phyloP scores from a whole-genome alignment of 2,888 invertebrate genomes.

The Corbicula japonica region DNA sequence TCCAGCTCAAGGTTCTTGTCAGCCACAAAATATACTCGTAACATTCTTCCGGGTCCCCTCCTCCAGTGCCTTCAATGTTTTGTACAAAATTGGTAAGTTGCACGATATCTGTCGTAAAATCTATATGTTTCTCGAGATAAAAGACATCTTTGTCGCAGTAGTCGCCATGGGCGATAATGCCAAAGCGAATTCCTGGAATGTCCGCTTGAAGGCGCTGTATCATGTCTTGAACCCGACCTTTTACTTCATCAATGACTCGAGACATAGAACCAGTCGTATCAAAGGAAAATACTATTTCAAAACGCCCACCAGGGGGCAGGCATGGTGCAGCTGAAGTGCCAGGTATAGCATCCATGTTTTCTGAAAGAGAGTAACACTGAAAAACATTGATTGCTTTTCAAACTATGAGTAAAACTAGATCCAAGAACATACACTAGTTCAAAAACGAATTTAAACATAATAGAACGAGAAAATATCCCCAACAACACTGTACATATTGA shows the following conservation, averaged over 20 bases:
- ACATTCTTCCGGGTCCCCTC: slow-evolving; percentile 83
- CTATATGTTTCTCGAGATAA: slow-evolving; percentile 81
- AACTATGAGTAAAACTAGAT: no score
- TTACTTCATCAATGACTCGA: slow-evolving; percentile 77
- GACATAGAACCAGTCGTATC: slow-evolving; percentile 84
- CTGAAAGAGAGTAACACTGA: no score
- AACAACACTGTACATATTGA: no score
- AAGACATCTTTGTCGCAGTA: slow-evolving; percentile 80
- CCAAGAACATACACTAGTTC: no score
- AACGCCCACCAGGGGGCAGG: slow-evolving; percentile 72
- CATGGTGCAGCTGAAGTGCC: slow-evolving; percentile 19
- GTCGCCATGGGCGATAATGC: slow-evolving; percentile 84
- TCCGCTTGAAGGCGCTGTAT: slow-evolving; percentile 82
- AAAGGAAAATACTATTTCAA: slow-evolving; percentile 81
- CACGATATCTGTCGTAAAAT: slow-evolving; percentile 76
- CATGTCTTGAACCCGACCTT: slow-evolving; percentile 78
- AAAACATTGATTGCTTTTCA: no score
- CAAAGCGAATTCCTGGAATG: slow-evolving; percentile 81
- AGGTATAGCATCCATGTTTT: slow-evolving; percentile 19
- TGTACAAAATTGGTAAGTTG: slow-evolving; percentile 78
- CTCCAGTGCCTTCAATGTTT: slow-evolving; percentile 77
- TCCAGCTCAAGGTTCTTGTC: slow-evolving; percentile 77
- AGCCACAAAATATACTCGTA: slow-evolving; percentile 82
- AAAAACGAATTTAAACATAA: no score
- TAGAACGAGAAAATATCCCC: no score